phyloP scores from a whole-genome alignment of 2,797 vertebrate species.

The Smutsia gigantea region DNA sequence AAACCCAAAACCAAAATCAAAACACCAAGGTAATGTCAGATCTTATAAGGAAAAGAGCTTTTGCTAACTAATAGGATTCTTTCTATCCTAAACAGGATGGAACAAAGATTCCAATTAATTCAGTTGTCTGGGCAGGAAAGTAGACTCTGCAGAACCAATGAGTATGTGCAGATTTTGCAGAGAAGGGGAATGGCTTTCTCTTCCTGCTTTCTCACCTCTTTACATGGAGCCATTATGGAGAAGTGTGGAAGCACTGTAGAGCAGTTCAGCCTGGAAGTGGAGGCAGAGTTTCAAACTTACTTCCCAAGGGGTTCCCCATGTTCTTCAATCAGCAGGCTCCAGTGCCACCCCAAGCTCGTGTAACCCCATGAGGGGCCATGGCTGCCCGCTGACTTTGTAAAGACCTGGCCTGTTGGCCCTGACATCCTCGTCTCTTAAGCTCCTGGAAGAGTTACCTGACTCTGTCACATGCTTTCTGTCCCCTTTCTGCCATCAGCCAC shows the following conservation, averaged over 20 bases:
- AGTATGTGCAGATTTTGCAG: background rate
- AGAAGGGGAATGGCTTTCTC: background rate
- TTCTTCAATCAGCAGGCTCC: background rate
- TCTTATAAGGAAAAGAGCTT: background rate
- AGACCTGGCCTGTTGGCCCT: background rate
- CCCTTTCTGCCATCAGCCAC: background rate
- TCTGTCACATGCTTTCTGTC: background rate
- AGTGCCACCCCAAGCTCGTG: background rate
- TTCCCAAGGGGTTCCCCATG: background rate
- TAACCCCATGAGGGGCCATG: background rate
- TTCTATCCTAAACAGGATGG: background rate
- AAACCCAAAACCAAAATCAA: background rate
- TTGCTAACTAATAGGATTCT: constrained; percentile 8
- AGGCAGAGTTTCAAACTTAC: background rate
- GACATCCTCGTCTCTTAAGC: background rate
- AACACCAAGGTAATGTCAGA: background rate
- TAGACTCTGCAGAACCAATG: background rate
- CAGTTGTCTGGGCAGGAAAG: constrained; percentile 13
- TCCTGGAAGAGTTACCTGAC: background rate
- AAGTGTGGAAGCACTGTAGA: accelerated
- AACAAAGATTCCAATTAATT: constrained; percentile 25
- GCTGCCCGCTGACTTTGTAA: background rate
- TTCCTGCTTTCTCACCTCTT: background rate
- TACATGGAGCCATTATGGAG: background rate
- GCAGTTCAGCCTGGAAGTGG: background rate